Percentiles rank a stretch among this genome's conserved stretches.
phyloP scores from a whole-genome alignment of 2,113 vertebrate genomes.

The Hemiscyllium ocellatum region DNA sequence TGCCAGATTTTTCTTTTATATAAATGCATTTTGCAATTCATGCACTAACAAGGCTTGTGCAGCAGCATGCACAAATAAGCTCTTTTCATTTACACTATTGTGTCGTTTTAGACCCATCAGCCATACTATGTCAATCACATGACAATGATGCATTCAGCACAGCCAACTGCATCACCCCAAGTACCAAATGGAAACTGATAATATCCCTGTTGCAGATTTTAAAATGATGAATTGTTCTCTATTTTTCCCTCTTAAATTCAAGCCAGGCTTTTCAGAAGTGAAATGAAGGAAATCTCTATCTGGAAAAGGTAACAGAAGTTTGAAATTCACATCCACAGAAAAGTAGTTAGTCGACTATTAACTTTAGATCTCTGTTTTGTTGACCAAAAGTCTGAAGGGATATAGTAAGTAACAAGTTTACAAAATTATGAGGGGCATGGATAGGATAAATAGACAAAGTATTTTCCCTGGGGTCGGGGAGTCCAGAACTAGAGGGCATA shows the following conservation, averaged over 20 bases:
- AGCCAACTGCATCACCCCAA: not conserved
- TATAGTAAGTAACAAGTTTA: not conserved
- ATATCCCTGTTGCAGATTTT: not conserved
- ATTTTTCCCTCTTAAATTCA: not conserved
- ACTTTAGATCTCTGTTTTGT: not conserved
- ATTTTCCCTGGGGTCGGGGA: no score
- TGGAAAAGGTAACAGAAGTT: not conserved
- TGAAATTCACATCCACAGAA: not conserved
- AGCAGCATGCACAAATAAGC: not conserved
- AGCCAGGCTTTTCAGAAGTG: not conserved
- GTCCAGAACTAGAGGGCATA: no score
- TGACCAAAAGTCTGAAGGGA: not conserved
- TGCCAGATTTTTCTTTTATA: no score
- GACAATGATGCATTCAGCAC: not conserved
- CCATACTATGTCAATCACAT: not conserved
- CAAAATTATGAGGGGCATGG: not conserved
- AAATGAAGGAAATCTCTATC: not conserved
- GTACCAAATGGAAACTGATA: not conserved
- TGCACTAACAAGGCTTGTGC: not conserved
- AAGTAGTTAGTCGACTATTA: not conserved
- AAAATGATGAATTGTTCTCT: not conserved
- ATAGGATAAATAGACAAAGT: no score
- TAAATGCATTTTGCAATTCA: not conserved
- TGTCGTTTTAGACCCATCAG: not conserved
- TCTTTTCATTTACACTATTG: slow-evolving; percentile 13